A percentile compares a stretch with the other conserved stretches of the same genome.
Evolutionary conservation across 2,888 invertebrate genomes (phyloP).

Genomic region (Itoplectis maculator): DNA sequence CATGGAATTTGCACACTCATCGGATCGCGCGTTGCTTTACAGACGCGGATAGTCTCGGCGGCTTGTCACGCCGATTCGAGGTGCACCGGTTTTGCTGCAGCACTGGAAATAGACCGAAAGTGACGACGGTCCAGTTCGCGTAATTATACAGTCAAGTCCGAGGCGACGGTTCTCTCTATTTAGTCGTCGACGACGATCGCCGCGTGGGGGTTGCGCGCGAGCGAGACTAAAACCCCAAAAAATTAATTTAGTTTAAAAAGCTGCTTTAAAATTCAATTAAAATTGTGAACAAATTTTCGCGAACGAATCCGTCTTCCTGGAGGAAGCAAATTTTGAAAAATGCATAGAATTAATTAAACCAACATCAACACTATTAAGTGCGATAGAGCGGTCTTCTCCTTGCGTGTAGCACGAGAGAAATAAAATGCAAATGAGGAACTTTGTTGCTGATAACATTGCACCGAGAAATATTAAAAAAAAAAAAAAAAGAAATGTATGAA

Average conservation of each 20-base stretch:
- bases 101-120: slow-evolving; percentile 14
- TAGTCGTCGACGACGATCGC: slow-evolving; percentile 11
- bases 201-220: background rate
- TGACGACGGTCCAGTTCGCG: background rate
- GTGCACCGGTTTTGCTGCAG: slow-evolving; percentile 12
- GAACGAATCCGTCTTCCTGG: background rate
- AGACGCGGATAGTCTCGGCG: background rate
- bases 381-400: background rate
- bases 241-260: no score
- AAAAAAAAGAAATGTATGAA: no score
- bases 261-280: no score
- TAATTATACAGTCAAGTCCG: slow-evolving; percentile 11
- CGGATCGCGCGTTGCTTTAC: background rate
- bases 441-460: background rate
- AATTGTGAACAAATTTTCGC: no score
- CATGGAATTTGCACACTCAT: slow-evolving; percentile 27
- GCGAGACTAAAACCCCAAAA: slow-evolving; percentile 35
- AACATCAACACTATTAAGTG: background rate
- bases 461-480: background rate
- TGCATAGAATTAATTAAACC: background rate
- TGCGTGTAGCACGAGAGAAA: background rate
- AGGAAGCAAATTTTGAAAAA: background rate
- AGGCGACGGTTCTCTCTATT: slow-evolving; percentile 22
- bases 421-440: background rate
- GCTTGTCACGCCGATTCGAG: slow-evolving; percentile 17